Base-by-base conservation (phyloP, 2,113 vertebrate genomes). In the Hemiscyllium ocellatum region DNA sequence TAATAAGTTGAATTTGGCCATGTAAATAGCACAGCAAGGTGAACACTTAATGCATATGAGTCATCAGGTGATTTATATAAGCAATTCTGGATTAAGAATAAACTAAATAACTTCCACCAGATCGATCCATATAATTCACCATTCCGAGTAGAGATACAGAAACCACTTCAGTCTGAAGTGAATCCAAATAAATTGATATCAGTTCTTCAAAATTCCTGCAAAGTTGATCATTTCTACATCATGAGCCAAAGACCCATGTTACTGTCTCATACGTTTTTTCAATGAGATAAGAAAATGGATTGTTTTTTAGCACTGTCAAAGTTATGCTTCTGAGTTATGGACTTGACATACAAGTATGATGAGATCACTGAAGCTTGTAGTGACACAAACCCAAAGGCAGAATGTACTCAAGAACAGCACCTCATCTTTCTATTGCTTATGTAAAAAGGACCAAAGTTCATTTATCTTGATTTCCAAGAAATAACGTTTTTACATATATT, bases 131-230 rank as follows among this genome's bases (percentile, higher is more conserved):
- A 26, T 68, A 1, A 65, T n/a, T n/a, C n/a, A 10, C 89, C 33
- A 15, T 66, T 33, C 33, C 42, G n/a, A 37, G 8, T n/a, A 66
- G 89, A 93, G 89, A 33, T 65, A 22, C 61, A 93, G n/a, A 66
- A 66, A 20, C 61, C 56, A 66, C n/a, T 66, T 66, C 4, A 66
- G 29, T 42, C n/a, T 93, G 89, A 93, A n/a, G 33, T 93, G 61
- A 93, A 93, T 93, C 56, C 89, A 93, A 93, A 37, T 66, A 37
- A 37, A 93, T 93, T 93, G 20, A n/a, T n/a, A n/a, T 93, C 66
- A 66, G 52, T 93, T 93, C 61, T 66, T 93, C 61, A 93, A 93
- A 89, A 68, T 37, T n/a, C 61, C 89, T 42, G 7, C 33, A n/a
- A 22, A 66, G 65, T 68, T 93, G n/a, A n/a, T 33, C 37, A 17